Percentiles rank a stretch among this genome's conserved stretches.
phyloP scores from a whole-genome alignment of 2,113 vertebrate genomes.

The Trinectes maculatus region DNA sequence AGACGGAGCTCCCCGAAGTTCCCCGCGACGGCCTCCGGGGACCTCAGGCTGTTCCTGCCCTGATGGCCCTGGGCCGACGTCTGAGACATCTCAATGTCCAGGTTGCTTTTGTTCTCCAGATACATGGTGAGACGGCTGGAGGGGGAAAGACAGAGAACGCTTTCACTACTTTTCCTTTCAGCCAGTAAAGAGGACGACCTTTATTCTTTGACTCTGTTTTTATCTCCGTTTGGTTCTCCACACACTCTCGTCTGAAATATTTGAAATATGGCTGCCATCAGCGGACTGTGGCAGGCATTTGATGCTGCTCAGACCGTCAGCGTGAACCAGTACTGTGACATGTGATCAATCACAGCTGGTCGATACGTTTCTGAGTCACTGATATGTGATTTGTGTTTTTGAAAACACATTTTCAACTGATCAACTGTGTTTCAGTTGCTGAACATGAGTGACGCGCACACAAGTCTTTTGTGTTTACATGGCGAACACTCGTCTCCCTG shows the following conservation, averaged over 20 bases:
- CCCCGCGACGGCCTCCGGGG: conserved; percentile 67
- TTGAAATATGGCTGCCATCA: no score
- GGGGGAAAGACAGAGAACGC: background rate
- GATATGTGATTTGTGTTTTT: background rate
- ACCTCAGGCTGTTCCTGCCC: conserved; percentile 64
- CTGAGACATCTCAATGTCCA: conserved; percentile 86
- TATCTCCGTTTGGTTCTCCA: background rate
- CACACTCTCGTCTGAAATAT: background rate
- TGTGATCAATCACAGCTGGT: no score
- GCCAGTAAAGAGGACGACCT: no score
- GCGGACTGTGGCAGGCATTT: no score
- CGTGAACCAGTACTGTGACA: background rate
- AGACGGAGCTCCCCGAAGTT: conserved; percentile 84
- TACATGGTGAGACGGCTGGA: conserved; percentile 80
- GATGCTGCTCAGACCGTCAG: no score
- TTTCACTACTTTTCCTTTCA: no score
- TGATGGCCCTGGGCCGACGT: conserved; percentile 68
- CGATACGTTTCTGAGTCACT: background rate
- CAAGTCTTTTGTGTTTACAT: background rate
- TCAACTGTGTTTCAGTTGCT: background rate
- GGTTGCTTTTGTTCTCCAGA: conserved; percentile 85
- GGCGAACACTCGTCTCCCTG: background rate
- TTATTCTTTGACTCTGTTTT: background rate
- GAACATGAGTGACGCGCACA: background rate
- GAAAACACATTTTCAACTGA: no score